These are phyloP conservation scores for Trigoniulus corallinus DNA, from an alignment of 1,140 invertebrate genomes.

Conservation along the genomic window DNA sequence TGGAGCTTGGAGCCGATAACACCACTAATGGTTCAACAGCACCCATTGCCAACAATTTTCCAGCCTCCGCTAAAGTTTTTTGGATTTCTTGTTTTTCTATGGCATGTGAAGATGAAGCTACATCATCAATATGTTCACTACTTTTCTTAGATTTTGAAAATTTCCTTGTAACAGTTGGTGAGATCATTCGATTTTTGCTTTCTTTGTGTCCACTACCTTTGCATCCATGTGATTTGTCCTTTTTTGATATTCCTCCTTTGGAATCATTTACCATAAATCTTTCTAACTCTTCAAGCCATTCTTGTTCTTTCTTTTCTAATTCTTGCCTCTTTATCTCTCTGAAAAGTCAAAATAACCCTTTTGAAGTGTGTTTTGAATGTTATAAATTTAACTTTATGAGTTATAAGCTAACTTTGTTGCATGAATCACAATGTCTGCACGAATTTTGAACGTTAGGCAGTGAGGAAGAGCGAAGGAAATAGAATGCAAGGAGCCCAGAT, in stretches of 20 bases:
- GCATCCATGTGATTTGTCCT: background rate
- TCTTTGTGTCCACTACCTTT: background rate
- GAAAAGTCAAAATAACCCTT: background rate
- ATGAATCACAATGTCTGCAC: too few relatives aligned
- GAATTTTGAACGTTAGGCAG: too few relatives aligned
- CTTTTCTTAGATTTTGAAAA: background rate
- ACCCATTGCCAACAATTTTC: background rate
- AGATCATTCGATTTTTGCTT: background rate
- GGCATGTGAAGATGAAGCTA: background rate
- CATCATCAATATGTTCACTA: background rate
- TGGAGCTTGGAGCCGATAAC: background rate
- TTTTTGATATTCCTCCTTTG: background rate
- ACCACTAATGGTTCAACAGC: background rate
- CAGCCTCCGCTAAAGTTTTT: background rate
- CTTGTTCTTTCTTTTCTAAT: slow-evolving; percentile 41
- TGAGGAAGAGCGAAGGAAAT: too few relatives aligned
- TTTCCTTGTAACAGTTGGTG: background rate
- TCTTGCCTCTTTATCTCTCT: slow-evolving; percentile 37
- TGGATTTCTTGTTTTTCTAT: background rate
- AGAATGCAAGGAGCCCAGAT: too few relatives aligned
- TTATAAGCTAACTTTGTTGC: too few relatives aligned
- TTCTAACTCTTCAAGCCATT: slow-evolving; percentile 13
- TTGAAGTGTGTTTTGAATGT: too few relatives aligned
- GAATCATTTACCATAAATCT: background rate
- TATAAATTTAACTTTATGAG: too few relatives aligned